Evolutionary conservation across 2,888 invertebrate genomes (phyloP), one percentile per base, ranked within the genome.

Genomic region (Nemotelus nigrinus): DNA sequence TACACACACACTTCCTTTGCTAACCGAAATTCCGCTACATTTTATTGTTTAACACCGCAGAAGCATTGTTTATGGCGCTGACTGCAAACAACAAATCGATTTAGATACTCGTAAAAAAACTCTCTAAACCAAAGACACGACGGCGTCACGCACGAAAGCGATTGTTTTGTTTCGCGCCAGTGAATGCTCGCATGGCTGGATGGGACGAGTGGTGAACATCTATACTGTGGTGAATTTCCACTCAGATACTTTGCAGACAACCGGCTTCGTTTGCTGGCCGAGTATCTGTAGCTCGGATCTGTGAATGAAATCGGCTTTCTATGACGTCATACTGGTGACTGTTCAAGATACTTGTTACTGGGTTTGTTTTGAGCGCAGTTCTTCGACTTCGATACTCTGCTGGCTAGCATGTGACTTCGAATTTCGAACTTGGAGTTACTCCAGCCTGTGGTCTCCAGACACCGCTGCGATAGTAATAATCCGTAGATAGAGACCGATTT

Each of bases 71-170:
- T 70, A 70, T 43, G 43, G 70, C 53, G 53, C 43, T 53, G 53
- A 70, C 70, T 70, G 70, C 70, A 70, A 25, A n/a, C 70, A 65
- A 65, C 47, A 65, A 65, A 65, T 65, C 65, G 65, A 65, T 65
- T n/a, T 47, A 65, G 65, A 65, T 65, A 45, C 25, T 25, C 25
- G 65, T 65, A 43, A 63, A 41, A 25, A 25, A 25, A 25, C 25
- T 25, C 39, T 63, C 25, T 43, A 63, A 43, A 63, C 63, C 41
- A 41, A 65, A 65, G 65, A 65, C 65, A 45, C 65, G 10, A 45
- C 47, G 65, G 65, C 65, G 65, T 65, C 65, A 47, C 47, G 44
- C 65, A 47, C 47, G 44, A n/a, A 45, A 45, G 65, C 8, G 43
- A n/a, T 58, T 58, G 58, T 58, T 58, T 63, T 63, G 63, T 63